phyloP scores from a whole-genome alignment of 2,113 vertebrate species.

The Colistium nudipinnis region DNA sequence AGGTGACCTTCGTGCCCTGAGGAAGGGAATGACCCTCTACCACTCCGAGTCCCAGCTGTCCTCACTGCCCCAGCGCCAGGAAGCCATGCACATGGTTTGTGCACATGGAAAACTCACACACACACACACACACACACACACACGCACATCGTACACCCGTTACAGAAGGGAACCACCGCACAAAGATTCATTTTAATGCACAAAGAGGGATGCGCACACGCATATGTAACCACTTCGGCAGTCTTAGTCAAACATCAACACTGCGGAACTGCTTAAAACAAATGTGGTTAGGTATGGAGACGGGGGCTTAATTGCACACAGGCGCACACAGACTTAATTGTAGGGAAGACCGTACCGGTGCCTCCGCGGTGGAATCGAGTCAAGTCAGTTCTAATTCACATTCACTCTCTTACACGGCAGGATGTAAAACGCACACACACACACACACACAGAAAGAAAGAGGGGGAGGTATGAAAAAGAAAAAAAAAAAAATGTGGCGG shows the following conservation, averaged over 20 bases:
- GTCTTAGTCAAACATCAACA: not conserved
- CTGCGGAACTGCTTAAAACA: not conserved
- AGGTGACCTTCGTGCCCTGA: slow-evolving; percentile 88
- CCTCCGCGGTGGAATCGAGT: slow-evolving; percentile 48
- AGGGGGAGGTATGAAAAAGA: not conserved
- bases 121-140: slow-evolving; percentile 9
- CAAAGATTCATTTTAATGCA: not conserved
- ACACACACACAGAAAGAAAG: not conserved
- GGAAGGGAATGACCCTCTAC: slow-evolving; percentile 92
- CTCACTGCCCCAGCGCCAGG: slow-evolving; percentile 89
- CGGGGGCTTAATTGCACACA: slow-evolving; percentile 8
- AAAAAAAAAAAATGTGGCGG: slow-evolving; percentile 1
- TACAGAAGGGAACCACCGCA: not conserved
- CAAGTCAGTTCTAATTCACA: slow-evolving; percentile 62
- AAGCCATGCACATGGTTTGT: slow-evolving; percentile 90
- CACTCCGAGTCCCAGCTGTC: slow-evolving; percentile 96
- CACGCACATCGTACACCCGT: not conserved
- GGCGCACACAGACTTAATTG: slow-evolving; percentile 39
- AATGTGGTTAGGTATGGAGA: slow-evolving; percentile 8
- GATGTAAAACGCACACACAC: slow-evolving; percentile 21
- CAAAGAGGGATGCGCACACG: not conserved
- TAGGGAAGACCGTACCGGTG: slow-evolving; percentile 8
- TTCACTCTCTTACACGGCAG: slow-evolving; percentile 30
- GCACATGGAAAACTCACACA: slow-evolving; percentile 19
- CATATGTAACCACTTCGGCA: not conserved